Percentiles rank a stretch among this genome's conserved stretches.
These are phyloP conservation scores for Crossaster papposus DNA, from an alignment of 53 echinoderm and acorn worm species.

Conservation along the genomic window DNA sequence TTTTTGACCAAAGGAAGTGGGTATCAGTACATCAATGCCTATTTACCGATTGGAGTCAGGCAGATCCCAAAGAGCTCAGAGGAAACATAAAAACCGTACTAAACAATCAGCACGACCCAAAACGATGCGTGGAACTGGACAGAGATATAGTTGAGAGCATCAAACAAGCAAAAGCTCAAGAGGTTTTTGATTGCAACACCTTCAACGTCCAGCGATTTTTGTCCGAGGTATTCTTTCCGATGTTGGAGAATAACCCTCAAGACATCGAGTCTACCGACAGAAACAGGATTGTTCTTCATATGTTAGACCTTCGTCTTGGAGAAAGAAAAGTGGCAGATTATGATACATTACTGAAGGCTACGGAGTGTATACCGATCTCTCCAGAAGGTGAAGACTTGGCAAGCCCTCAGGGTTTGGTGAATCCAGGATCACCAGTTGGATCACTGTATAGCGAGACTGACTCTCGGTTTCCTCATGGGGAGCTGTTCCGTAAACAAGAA, in stretches of 20 bases:
- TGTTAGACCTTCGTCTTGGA: conserved; percentile 58
- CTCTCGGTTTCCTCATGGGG: conserved; percentile 61
- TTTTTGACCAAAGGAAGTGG: conserved; percentile 56
- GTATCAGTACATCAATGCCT: conserved; percentile 52
- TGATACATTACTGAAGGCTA: conserved; percentile 29
- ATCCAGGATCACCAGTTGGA: conserved; percentile 47
- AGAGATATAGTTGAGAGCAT: conserved; percentile 36
- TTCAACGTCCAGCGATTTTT: conserved; percentile 28
- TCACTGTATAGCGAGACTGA: conserved; percentile 50
- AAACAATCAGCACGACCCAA: conserved; percentile 10
- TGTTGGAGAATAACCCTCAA: conserved; percentile 18
- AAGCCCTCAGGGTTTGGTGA: conserved; percentile 31
- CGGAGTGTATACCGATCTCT: conserved; percentile 62
- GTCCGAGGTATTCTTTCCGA: conserved; percentile 51
- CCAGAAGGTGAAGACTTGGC: conserved; percentile 45
- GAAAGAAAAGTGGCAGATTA: conserved; percentile 5
- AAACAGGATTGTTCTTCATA: conserved; percentile 45
- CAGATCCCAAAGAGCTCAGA: background rate
- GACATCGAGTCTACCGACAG: conserved; percentile 26
- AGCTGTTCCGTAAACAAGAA: conserved; percentile 17
- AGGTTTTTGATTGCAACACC: conserved; percentile 36
- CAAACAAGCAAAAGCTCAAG: background rate
- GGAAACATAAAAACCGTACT: conserved; percentile 22
- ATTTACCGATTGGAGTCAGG: conserved; percentile 15
- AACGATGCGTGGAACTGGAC: conserved; percentile 17